A percentile compares a stretch with the other conserved stretches of the same genome.
Conservation (phyloP, 2,113 vertebrate genomes). For the Illadopsis cleaveri region DNA sequence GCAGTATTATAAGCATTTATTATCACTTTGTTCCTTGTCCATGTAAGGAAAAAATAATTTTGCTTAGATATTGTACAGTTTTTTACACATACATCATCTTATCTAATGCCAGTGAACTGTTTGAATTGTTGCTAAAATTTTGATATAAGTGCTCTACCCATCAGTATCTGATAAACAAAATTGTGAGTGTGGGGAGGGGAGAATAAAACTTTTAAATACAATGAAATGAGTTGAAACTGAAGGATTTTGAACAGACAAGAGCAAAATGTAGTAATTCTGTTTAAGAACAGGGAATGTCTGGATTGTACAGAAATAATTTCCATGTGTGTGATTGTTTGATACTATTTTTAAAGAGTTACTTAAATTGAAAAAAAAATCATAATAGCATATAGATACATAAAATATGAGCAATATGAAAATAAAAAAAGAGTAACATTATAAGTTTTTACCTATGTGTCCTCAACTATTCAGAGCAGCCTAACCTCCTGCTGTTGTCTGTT, state of each 20-base stretch:
- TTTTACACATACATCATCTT: not conserved
- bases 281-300: not conserved
- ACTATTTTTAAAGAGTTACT: not conserved
- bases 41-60: not conserved
- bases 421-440: accelerated
- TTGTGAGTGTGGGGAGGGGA: accelerated
- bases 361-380: not conserved
- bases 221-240: not conserved
- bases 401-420: not conserved
- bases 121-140: not conserved
- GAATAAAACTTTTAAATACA: not conserved
- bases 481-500: not conserved
- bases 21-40: not conserved
- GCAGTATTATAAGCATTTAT: not conserved
- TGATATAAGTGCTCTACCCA: not conserved
- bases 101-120: not conserved
- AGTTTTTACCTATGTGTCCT: not conserved
- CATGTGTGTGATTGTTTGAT: accelerated
- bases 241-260: not conserved
- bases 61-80: not conserved
- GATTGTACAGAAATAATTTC: not conserved
- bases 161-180: not conserved
- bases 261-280: not conserved
- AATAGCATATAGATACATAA: not conserved
- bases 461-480: not conserved